phyloP scores from a whole-genome alignment of 2,113 vertebrate genomes.

The Pantherophis guttatus region DNA sequence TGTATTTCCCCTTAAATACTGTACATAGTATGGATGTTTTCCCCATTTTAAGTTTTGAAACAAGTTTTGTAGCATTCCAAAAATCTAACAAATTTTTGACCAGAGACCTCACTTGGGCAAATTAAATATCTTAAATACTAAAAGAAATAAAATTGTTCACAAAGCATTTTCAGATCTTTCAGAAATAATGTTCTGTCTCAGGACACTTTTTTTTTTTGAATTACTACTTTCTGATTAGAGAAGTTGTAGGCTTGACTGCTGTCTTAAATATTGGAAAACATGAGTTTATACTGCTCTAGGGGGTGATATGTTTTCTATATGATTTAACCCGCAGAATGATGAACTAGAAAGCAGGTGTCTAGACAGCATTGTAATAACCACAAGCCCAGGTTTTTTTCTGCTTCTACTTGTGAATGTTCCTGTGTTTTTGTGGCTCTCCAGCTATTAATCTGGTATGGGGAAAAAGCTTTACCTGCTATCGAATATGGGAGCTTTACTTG shows the following conservation, averaged over 20 bases:
- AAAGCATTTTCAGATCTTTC: not conserved
- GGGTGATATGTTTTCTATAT: not conserved
- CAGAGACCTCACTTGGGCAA: not conserved
- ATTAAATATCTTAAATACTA: not conserved
- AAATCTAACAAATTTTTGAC: not conserved
- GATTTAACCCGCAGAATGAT: not conserved
- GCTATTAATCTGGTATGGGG: not conserved
- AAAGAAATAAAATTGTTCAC: not conserved
- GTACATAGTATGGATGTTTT: not conserved
- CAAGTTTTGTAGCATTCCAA: not conserved
- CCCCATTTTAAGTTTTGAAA: not conserved
- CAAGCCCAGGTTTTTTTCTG: not conserved
- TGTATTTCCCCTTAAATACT: not conserved
- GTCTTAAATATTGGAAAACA: not conserved
- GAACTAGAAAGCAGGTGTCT: not conserved
- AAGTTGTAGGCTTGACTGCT: not conserved
- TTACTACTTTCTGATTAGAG: not conserved
- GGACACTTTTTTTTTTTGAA: not conserved
- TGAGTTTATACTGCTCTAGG: not conserved
- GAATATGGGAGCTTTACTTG: not conserved
- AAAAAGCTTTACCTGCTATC: not conserved
- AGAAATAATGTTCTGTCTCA: not conserved
- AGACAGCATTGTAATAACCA: not conserved
- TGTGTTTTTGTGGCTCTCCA: not conserved
- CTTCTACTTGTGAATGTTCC: not conserved